Base-by-base conservation (phyloP, 2,797 vertebrate species). In the Gymnodraco acuticeps region DNA sequence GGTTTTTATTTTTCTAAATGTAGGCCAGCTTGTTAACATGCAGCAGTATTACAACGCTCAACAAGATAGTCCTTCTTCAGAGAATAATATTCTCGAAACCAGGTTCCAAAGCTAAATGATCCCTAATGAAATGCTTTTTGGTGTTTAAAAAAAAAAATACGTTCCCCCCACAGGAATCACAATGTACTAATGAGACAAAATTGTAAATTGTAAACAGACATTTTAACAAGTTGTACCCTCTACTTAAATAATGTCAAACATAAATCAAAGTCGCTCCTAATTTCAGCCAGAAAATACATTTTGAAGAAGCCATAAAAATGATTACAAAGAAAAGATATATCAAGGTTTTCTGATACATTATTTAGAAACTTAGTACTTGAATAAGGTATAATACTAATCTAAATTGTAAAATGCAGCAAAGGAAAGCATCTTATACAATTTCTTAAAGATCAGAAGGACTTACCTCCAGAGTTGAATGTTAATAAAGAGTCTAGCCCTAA, bases 391-490 rank as follows among this genome's bases (percentile, higher is more conserved):
- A 10, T 6, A 31, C 0, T 13, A 23, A 17, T 3, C 0, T 3
- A 55, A 14, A 3, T 23, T 73, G 2, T 23, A 17, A 42, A 58
- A 63, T 51, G 8, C 9, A 51, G 2, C 8, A 43, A 55, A 19
- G 0, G 1, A 43, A 54, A 16, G 4, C 5, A 0, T 64, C 1
- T 19, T 19, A 16, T 16, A 10, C 14, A 5, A 5, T 33, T 59
- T 42, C 3, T 27, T 19, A 48, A 42, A 56, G 16, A 52, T 55
- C 10, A 38, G 46, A 43, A 17, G 20, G 14, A 73, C 72, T 78
- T 73, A 81, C 80, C 77, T 12, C 1, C 2, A 45, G 19, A 19
- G 64, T 17, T 33, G 20, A 73, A 20, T 38, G 6, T 13, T 55
- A 13, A 17, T 4, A 15, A 46, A 56, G 13, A 4, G 13, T 43